phyloP scores from a whole-genome alignment of 1,140 invertebrate genomes.

The Plodia interpunctella region DNA sequence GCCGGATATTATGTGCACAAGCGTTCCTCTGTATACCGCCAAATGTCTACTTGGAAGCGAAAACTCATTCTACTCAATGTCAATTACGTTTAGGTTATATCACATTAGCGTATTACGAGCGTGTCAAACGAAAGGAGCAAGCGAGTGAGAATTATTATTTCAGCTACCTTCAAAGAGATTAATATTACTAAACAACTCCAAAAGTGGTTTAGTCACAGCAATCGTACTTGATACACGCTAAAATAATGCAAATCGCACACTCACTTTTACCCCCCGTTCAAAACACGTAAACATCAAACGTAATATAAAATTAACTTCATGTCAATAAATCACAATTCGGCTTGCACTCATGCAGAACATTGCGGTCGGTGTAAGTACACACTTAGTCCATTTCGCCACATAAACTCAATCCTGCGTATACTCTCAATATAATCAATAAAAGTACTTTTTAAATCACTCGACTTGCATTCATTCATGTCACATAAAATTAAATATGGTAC shows the following conservation, averaged over 20 bases:
- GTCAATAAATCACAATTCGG: constrained; percentile 33
- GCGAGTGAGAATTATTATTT: neutral
- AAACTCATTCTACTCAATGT: constrained; percentile 29
- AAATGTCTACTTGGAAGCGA: constrained; percentile 42
- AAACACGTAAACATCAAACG: neutral
- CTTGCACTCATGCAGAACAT: constrained; percentile 64
- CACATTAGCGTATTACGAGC: neutral
- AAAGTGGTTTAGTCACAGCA: too few species aligned
- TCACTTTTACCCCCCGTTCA: neutral
- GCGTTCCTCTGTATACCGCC: constrained; percentile 35
- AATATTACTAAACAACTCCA: neutral
- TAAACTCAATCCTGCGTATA: neutral
- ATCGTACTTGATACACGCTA: neutral
- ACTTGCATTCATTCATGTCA: constrained; percentile 9
- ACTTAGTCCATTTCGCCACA: constrained; percentile 23
- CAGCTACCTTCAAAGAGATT: too few species aligned
- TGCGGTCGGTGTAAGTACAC: constrained; percentile 36
- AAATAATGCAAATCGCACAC: neutral
- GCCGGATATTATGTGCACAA: constrained; percentile 26
- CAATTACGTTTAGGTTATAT: constrained; percentile 23
- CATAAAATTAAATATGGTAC: neutral
- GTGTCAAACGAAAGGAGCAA: neutral
- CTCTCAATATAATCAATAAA: neutral
- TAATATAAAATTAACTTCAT: constrained; percentile 12
- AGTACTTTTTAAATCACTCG: constrained; percentile 8